These are phyloP conservation scores for Aldabrachelys gigantea DNA, from an alignment of 2,113 vertebrate genomes.

Conservation along the genomic window DNA sequence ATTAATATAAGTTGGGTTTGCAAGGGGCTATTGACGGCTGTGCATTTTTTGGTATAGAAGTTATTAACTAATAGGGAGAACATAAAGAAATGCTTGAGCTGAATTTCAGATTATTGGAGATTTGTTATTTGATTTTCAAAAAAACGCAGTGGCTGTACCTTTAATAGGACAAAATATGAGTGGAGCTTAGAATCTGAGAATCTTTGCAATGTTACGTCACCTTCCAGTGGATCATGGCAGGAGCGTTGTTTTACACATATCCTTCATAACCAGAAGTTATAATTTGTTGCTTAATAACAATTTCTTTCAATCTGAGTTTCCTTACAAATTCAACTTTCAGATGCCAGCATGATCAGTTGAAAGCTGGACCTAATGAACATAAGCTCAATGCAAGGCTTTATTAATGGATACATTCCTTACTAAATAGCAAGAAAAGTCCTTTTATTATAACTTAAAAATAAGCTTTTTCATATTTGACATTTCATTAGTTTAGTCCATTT, in stretches of 20 bases:
- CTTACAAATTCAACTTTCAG: background rate
- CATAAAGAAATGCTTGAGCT: background rate
- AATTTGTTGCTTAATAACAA: background rate
- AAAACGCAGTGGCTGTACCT: background rate
- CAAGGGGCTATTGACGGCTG: background rate
- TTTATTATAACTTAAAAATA: background rate
- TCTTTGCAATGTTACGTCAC: background rate
- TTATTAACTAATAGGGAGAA: background rate
- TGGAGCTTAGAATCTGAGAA: background rate
- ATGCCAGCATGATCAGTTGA: background rate
- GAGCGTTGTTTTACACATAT: background rate
- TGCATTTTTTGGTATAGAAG: background rate
- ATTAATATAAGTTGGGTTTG: background rate
- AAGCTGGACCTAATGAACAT: background rate
- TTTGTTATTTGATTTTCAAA: background rate
- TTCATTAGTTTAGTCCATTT: background rate
- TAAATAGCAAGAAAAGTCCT: background rate
- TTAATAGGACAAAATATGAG: background rate
- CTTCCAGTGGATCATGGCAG: background rate
- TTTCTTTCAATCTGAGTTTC: background rate
- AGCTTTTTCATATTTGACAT: background rate
- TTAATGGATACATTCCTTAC: background rate
- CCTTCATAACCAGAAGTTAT: background rate
- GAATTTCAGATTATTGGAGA: background rate
- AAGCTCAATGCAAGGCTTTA: background rate